A percentile compares a stretch with the other conserved stretches of the same genome.
Evolutionary conservation across 2,797 vertebrate genomes (phyloP).

Genomic region (Neostethus bicornis): DNA sequence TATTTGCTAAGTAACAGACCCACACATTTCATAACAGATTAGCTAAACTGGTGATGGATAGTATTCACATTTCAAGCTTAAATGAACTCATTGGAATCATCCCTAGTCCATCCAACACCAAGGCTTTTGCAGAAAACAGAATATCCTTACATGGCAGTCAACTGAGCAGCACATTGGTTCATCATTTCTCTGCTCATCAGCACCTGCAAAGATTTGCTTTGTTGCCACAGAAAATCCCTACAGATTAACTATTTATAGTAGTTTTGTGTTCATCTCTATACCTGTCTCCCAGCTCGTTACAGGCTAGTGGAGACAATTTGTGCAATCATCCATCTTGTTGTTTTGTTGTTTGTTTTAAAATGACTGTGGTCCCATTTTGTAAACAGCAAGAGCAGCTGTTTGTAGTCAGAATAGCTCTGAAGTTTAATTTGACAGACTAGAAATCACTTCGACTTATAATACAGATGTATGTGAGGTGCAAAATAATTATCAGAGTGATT

Average conservation of each 20-base stretch:
- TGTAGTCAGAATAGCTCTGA: slow-evolving; percentile 12
- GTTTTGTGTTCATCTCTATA: background rate
- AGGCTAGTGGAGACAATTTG: slow-evolving; percentile 2
- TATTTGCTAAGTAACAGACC: slow-evolving; percentile 1
- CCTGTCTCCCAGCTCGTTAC: background rate
- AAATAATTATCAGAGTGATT: background rate
- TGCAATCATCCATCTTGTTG: background rate
- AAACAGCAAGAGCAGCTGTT: background rate
- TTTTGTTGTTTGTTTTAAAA: background rate
- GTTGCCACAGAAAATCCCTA: slow-evolving; percentile 5
- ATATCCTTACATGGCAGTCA: no score
- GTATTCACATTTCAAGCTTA: no score
- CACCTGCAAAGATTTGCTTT: background rate
- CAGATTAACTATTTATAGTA: background rate
- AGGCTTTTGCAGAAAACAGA: no score
- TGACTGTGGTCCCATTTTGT: slow-evolving; percentile 3
- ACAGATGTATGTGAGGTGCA: slow-evolving; percentile 5
- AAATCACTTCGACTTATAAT: slow-evolving; percentile 7
- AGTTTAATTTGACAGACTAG: slow-evolving; percentile 8
- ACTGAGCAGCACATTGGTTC: background rate
- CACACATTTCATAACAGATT: background rate
- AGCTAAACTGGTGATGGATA: background rate
- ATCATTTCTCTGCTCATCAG: background rate
- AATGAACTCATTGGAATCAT: no score
- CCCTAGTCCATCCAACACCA: no score